Evolutionary conservation across 2,888 invertebrate genomes (phyloP), one percentile per base, ranked within the genome.

Genomic region (Caenorhabditis auriculariae): DNA sequence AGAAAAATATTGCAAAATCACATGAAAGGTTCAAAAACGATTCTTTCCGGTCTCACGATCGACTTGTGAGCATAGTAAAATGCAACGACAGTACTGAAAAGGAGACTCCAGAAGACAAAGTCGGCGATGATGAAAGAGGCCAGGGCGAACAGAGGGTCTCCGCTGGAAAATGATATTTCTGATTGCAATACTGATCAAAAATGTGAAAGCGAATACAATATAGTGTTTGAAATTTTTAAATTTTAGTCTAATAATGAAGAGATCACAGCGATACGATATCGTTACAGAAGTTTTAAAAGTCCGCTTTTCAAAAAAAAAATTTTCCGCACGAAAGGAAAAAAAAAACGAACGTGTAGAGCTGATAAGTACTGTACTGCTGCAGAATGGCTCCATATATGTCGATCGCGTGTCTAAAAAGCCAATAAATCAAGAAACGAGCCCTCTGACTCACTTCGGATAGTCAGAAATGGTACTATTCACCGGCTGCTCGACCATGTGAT

Each of bases 361-460:
- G 53, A 37, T 68, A 68, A n/a, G 65, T 68, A 0, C 64, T 68
- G 56, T 68, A 68, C 24, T 62, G 51, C 24, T 61, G 48, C 9
- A 68, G 53, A 24, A 62, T 60, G 35, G 60, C 37, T 19, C 50
- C 59, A 43, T 56, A 68, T 24, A 56, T 52, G 12, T 53, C 41
- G 6, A 68, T 42, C 3, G 65, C 61, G 29, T 57, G 54, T n/a
- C 66, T 66, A 46, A 43, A 54, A 38, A 19, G 44, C 21, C 17
- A 28, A 12, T 19, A 28, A 6, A 19, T 38, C 12, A 15, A 17
- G 35, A 19, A n/a, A 12, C 23, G 3, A 39, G 17, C 1, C 19
- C n/a, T 3, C 19, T 15, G 28, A n/a, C 48, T 49, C 45, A 53
- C 54, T 57, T 61, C 32, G 54, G 61, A 53, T 54, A 61, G 38